A percentile compares a stretch with the other conserved stretches of the same genome.
phyloP scores from a whole-genome alignment of 2,113 vertebrate genomes.

The Galbula dea region DNA sequence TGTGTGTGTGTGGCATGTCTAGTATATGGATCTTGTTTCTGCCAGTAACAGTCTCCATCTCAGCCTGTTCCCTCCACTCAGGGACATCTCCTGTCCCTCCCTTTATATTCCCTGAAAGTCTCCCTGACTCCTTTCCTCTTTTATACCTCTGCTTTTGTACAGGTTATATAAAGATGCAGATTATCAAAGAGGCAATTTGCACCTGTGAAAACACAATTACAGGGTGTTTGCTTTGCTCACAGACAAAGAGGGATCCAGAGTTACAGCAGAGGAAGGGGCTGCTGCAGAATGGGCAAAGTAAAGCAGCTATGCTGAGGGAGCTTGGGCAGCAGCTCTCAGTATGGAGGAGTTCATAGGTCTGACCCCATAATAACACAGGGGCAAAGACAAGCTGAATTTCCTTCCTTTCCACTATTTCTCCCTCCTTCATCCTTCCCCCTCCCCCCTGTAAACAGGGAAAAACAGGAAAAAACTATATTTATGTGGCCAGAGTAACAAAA shows the following conservation, averaged over 20 bases:
- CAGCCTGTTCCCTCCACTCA: neutral
- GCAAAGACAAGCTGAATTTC: neutral
- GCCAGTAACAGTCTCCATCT: neutral
- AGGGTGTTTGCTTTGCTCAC: neutral
- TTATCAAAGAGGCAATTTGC: neutral
- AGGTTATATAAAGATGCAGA: neutral
- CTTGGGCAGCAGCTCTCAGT: neutral
- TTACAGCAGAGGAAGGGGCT: rapidly evolving
- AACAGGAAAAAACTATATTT: rapidly evolving
- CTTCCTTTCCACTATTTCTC: neutral
- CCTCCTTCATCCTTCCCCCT: neutral
- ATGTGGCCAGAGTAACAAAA: neutral
- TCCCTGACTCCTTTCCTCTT: neutral
- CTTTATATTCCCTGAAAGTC: neutral
- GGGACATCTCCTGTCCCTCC: neutral
- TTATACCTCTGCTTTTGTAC: neutral
- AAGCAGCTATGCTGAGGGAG: rapidly evolving
- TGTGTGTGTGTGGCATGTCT: neutral
- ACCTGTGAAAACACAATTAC: neutral
- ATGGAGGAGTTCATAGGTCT: neutral
- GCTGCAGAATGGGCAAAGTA: neutral
- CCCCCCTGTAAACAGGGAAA: neutral
- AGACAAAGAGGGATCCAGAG: neutral
- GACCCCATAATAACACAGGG: neutral
- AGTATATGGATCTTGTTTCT: neutral